Evolutionary conservation across 1,140 invertebrate species (phyloP).

Genomic region (Dolichoris vasculosae): DNA sequence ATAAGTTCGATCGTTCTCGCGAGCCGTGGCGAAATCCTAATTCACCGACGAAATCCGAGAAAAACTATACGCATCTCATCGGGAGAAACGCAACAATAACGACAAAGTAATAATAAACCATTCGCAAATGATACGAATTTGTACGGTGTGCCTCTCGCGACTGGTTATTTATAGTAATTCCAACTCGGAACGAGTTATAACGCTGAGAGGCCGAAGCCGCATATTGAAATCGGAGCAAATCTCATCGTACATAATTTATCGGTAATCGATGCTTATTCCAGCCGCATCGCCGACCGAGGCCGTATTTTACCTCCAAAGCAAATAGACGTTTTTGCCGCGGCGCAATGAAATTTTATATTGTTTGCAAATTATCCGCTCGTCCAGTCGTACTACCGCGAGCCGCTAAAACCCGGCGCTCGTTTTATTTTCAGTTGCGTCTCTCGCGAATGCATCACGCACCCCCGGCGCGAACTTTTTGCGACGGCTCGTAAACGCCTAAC

Average conservation of each 20-base stretch:
- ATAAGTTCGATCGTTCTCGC: background rate
- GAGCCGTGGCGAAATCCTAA: too few relatives aligned
- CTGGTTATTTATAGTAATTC: background rate
- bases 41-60: background rate
- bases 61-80: background rate
- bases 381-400: background rate
- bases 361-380: constrained; percentile 27
- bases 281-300: background rate
- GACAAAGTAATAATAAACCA: background rate
- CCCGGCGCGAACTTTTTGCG: background rate
- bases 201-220: background rate
- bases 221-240: background rate
- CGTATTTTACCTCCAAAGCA: background rate
- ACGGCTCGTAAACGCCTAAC: constrained; percentile 24
- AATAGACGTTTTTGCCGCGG: background rate
- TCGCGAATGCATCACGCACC: background rate
- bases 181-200: background rate
- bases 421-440: background rate
- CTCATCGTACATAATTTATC: background rate
- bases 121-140: background rate
- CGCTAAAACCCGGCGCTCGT: background rate
- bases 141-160: background rate
- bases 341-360: constrained; percentile 28
- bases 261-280: constrained; percentile 1
- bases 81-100: background rate